Conservation (phyloP, 2,888 invertebrate genomes). For the Tetragonisca angustula region DNA sequence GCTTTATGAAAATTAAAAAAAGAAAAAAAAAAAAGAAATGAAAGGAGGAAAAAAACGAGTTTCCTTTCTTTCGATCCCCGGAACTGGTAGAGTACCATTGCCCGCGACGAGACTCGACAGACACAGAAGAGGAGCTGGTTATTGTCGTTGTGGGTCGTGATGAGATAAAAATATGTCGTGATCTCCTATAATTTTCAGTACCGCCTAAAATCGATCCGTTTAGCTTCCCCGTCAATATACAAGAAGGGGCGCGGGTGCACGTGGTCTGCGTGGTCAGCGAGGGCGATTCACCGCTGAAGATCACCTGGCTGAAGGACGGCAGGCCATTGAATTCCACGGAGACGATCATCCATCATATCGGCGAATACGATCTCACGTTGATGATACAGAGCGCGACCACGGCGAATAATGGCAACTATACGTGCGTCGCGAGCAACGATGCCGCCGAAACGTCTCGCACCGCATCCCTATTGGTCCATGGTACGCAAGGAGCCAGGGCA, state of each 20-base stretch:
- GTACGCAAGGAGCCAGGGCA: conserved; percentile 75
- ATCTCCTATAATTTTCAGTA: conserved; percentile 83
- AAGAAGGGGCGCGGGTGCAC: conserved; percentile 84
- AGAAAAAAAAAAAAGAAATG: not conserved
- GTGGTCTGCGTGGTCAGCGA: conserved; percentile 85
- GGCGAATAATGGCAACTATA: conserved; percentile 85
- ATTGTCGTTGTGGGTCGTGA: conserved; percentile 32
- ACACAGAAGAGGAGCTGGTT: conserved; percentile 9
- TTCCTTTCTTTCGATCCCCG: not conserved
- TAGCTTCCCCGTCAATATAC: conserved; percentile 84
- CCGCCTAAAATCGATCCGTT: conserved; percentile 85
- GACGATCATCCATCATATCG: conserved; percentile 79
- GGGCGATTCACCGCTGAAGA: conserved; percentile 86
- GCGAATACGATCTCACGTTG: conserved; percentile 83
- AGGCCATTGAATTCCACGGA: conserved; percentile 83
- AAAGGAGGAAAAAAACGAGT: not conserved
- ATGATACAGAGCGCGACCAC: conserved; percentile 85
- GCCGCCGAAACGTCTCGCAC: conserved; percentile 84
- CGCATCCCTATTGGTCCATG: conserved; percentile 84
- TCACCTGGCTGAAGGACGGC: conserved; percentile 86
- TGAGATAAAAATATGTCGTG: conserved; percentile 63
- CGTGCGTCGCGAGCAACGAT: conserved; percentile 85
- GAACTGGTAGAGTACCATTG: conserved; percentile 3
- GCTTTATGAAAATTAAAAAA: not conserved
- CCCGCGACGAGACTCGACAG: not conserved